Conservation (phyloP, 2,888 invertebrate genomes). For the Eueremaeus valkanovi region DNA sequence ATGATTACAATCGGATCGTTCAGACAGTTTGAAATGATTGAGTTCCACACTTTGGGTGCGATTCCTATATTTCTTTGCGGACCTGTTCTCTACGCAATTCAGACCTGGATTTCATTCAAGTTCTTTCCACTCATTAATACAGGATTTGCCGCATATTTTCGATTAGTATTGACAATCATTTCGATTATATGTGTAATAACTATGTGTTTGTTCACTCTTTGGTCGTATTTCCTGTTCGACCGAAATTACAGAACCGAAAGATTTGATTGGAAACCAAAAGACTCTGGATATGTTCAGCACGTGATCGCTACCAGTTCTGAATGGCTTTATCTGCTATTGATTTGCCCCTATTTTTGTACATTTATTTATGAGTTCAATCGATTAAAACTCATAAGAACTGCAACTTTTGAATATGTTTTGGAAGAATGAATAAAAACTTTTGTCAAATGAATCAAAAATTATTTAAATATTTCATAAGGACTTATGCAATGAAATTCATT, state of each 20-base stretch:
- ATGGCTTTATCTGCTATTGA: not conserved
- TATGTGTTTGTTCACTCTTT: not conserved
- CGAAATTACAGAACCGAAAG: not conserved
- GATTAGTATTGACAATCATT: not conserved
- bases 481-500: no score
- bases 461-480: no score
- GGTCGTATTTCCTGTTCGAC: not conserved
- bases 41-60: not conserved
- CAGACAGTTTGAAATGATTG: not conserved
- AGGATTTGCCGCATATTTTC: not conserved
- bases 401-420: not conserved
- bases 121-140: not conserved
- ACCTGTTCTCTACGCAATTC: not conserved
- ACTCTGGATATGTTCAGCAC: not conserved
- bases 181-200: not conserved
- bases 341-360: not conserved
- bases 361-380: not conserved
- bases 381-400: not conserved
- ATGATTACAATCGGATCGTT: not conserved
- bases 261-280: not conserved
- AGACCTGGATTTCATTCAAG: constrained; percentile 15
- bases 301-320: not conserved
- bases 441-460: no score
- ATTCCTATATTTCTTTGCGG: not conserved
- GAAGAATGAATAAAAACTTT: no score